These are phyloP conservation scores for Erebia palarica DNA, from an alignment of 2,888 invertebrate species.

Conservation along the genomic window DNA sequence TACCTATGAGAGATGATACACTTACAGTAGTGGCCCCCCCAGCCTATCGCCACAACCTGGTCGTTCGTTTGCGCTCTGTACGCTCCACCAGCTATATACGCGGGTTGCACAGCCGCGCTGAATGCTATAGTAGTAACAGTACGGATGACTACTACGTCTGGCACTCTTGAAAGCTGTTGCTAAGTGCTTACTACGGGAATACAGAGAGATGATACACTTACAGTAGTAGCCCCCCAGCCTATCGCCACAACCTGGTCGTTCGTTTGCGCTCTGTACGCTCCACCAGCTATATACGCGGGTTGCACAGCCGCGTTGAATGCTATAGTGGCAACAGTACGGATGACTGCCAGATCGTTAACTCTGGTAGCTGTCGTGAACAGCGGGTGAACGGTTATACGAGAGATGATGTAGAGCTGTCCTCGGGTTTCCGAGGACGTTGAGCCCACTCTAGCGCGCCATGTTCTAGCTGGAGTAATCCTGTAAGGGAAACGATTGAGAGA, in stretches of 20 bases:
- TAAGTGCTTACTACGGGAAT: too few relatives aligned
- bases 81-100: slow-evolving; percentile 54
- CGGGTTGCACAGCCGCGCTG: slow-evolving; percentile 49
- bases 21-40: slow-evolving; percentile 52
- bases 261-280: slow-evolving; percentile 47
- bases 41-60: slow-evolving; percentile 61
- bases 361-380: slow-evolving; percentile 49
- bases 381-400: slow-evolving; percentile 54
- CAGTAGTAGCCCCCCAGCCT: slow-evolving; percentile 60
- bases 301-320: slow-evolving; percentile 47
- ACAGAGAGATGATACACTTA: slow-evolving; percentile 44
- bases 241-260: slow-evolving; percentile 57
- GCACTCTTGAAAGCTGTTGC: slow-evolving; percentile 44
- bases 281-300: slow-evolving; percentile 55
- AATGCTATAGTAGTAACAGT: slow-evolving; percentile 50
- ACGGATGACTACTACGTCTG: slow-evolving; percentile 61
- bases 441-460: slow-evolving; percentile 66
- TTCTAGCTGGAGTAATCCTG: slow-evolving; percentile 49
- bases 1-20: slow-evolving; percentile 41
- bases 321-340: slow-evolving; percentile 54
- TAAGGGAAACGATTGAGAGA: slow-evolving; percentile 18
- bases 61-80: slow-evolving; percentile 50
- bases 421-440: slow-evolving; percentile 53
- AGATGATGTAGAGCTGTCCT: slow-evolving; percentile 55
- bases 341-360: slow-evolving; percentile 58